Evolutionary conservation across 2,888 invertebrate species (phyloP).

Genomic region (Cepaea hortensis): DNA sequence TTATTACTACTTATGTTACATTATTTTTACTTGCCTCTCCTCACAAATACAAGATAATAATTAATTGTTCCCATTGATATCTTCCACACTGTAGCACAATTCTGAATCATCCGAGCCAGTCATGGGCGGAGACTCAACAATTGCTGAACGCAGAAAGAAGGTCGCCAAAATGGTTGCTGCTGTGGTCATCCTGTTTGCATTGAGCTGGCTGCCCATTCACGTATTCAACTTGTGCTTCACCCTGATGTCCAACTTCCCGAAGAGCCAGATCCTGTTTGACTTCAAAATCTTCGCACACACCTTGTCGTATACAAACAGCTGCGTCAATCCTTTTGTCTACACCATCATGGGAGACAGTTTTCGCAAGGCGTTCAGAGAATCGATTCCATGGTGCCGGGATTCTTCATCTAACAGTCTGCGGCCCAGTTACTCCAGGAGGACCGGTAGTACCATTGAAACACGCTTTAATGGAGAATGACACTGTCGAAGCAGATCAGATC

Average conservation of each 20-base stretch:
- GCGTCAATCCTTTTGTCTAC: slow-evolving; percentile 72
- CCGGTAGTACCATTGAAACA: slow-evolving; percentile 40
- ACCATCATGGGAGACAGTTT: slow-evolving; percentile 72
- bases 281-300: slow-evolving; percentile 67
- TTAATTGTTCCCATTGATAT: neutral
- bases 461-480: slow-evolving; percentile 36
- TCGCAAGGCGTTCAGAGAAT: slow-evolving; percentile 67
- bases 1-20: too few relatives aligned
- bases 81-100: slow-evolving; percentile 2
- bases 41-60: neutral
- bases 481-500: neutral
- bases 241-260: slow-evolving; percentile 62
- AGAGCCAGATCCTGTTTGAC: slow-evolving; percentile 16
- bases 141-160: slow-evolving; percentile 55
- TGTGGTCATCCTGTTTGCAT: slow-evolving; percentile 70
- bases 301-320: slow-evolving; percentile 71
- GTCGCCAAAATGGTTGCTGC: slow-evolving; percentile 71
- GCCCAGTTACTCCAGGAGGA: slow-evolving; percentile 31
- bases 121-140: slow-evolving; percentile 36
- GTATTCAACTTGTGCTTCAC: slow-evolving; percentile 63
- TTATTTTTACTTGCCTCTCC: too few relatives aligned
- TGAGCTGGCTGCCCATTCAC: slow-evolving; percentile 72
- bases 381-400: slow-evolving; percentile 57
- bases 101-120: slow-evolving; percentile 37
- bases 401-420: slow-evolving; percentile 3